A percentile compares a stretch with the other conserved stretches of the same genome.
These are phyloP conservation scores for Drosophila sturtevanti DNA, from an alignment of 1,140 invertebrate species.

Conservation along the genomic window DNA sequence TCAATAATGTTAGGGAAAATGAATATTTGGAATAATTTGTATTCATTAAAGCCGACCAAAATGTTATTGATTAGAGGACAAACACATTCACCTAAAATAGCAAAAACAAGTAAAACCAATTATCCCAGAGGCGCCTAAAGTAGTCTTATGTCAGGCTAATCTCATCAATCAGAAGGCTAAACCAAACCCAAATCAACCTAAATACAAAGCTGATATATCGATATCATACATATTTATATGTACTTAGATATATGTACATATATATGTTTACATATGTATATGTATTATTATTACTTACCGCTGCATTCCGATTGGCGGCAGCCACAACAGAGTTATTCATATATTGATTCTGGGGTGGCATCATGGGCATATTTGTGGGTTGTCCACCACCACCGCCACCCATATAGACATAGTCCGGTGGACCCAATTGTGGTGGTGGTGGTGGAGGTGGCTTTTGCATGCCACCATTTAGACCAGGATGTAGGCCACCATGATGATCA, in stretches of 20 bases:
- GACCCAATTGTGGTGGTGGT: slow-evolving; percentile 43
- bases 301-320: slow-evolving; percentile 78
- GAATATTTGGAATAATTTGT: not conserved
- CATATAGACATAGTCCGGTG: slow-evolving; percentile 76
- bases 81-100: not conserved
- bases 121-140: not conserved
- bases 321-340: slow-evolving; percentile 78
- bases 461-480: slow-evolving; percentile 78
- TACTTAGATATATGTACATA: no score
- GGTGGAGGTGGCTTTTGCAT: slow-evolving; percentile 70
- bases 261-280: not conserved
- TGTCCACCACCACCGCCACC: slow-evolving; percentile 37
- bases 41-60: not conserved
- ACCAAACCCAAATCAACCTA: slow-evolving; percentile 1
- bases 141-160: not conserved
- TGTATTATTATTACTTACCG: slow-evolving; percentile 57
- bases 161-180: slow-evolving; percentile 3
- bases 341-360: slow-evolving; percentile 79
- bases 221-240: not conserved
- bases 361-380: slow-evolving; percentile 34
- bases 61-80: not conserved
- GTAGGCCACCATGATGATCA: slow-evolving; percentile 74
- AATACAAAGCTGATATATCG: not conserved
- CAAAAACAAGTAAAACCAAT: not conserved
- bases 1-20: not conserved